Conservation (phyloP, 1,140 invertebrate species). For the Pomacea maculata region DNA sequence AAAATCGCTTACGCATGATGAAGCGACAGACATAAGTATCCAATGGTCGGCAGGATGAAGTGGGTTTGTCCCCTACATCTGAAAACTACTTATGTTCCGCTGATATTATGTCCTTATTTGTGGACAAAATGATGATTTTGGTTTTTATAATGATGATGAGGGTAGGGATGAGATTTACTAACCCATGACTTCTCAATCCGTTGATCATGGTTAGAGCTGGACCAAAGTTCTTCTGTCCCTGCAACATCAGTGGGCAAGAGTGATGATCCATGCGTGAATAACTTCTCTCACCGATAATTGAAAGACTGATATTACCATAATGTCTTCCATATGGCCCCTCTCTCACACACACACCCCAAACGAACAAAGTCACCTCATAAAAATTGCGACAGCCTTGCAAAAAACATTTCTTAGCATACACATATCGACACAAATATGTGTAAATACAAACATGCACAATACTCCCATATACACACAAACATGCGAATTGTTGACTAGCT, state of each 20-base stretch:
- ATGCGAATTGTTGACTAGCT: background rate
- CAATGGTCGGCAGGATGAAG: too few species aligned
- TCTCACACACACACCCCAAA: conserved; percentile 1
- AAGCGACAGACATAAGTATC: too few species aligned
- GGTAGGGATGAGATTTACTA: background rate
- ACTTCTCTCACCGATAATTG: too few species aligned
- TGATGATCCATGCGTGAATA: too few species aligned
- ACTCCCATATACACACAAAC: background rate
- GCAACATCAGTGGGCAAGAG: background rate
- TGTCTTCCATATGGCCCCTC: background rate
- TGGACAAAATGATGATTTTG: background rate
- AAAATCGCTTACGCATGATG: too few species aligned
- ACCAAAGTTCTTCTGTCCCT: conserved; percentile 10
- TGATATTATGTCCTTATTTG: background rate
- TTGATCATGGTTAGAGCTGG: conserved; percentile 13
- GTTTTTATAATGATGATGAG: background rate
- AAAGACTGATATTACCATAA: too few species aligned
- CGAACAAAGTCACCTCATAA: too few species aligned
- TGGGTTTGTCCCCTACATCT: too few species aligned
- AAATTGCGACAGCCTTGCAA: too few species aligned
- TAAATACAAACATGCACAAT: background rate
- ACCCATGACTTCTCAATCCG: conserved; percentile 13
- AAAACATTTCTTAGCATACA: too few species aligned
- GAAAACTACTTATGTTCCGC: too few species aligned
- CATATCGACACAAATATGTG: background rate